These are phyloP conservation scores for Athripsodes cinereus DNA, from an alignment of 2,888 invertebrate genomes.

Conservation along the genomic window DNA sequence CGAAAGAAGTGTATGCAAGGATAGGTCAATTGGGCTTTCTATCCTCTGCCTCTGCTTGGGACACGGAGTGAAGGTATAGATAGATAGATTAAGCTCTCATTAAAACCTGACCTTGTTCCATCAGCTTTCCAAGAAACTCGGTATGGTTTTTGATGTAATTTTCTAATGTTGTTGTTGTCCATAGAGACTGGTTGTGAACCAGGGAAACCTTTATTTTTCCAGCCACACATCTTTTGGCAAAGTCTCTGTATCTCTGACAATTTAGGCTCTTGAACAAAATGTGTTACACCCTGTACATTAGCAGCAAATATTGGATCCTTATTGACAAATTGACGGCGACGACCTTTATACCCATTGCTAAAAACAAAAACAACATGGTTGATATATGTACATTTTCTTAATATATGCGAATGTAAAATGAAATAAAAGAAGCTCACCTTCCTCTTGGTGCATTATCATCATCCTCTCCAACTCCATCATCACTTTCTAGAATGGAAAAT, in stretches of 20 bases:
- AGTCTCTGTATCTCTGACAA: conserved; percentile 64
- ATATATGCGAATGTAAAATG: not conserved
- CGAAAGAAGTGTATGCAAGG: too few relatives aligned
- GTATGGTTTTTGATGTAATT: conserved; percentile 77
- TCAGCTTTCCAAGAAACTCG: conserved; percentile 99
- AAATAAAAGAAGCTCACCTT: not conserved
- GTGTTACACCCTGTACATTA: conserved; percentile 73
- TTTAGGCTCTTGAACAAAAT: conserved; percentile 57
- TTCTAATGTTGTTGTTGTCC: conserved; percentile 72
- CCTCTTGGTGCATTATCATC: conserved; percentile 26
- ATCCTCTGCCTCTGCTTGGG: too few relatives aligned
- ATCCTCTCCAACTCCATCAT: conserved; percentile 37
- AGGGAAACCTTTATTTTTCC: conserved; percentile 71
- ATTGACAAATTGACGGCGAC: conserved; percentile 50
- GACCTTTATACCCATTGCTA: conserved; percentile 34
- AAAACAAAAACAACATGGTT: not conserved
- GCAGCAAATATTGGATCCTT: conserved; percentile 77
- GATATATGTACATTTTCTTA: too few relatives aligned
- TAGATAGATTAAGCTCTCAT: too few relatives aligned
- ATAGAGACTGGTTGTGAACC: conserved; percentile 98
- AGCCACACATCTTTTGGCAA: conserved; percentile 74
- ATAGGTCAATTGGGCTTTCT: too few relatives aligned
- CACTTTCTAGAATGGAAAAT: conserved; percentile 28
- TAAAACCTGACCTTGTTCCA: conserved; percentile 69
- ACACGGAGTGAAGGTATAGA: too few relatives aligned